Conservation (phyloP, 1,140 invertebrate genomes). For the Leptinotarsa texana region DNA sequence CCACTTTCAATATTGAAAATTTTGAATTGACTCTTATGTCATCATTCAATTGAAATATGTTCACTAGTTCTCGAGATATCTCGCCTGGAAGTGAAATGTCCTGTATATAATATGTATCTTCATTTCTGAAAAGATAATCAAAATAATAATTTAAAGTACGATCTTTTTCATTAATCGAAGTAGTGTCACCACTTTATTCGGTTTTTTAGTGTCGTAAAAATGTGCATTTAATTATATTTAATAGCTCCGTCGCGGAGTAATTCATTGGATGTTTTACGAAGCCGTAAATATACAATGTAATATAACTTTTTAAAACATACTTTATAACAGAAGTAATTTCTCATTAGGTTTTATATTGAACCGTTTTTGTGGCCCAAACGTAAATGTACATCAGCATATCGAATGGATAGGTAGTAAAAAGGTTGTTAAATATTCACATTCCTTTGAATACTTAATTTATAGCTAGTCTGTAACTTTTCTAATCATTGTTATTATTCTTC, state of each 20-base stretch:
- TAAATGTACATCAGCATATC: neutral
- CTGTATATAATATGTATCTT: no score
- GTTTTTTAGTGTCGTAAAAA: no score
- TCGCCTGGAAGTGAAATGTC: no score
- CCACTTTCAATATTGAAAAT: no score
- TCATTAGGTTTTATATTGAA: neutral
- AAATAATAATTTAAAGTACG: no score
- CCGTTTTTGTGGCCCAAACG: neutral
- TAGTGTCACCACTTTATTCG: no score
- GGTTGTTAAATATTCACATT: neutral
- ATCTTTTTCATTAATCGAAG: no score
- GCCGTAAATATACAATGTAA: neutral
- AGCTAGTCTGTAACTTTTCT: neutral
- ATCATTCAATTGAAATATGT: no score
- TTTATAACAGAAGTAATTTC: neutral
- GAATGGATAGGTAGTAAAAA: neutral
- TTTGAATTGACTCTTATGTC: no score
- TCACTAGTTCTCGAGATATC: no score
- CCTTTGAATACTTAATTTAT: constrained; percentile 1
- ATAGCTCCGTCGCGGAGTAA: neutral
- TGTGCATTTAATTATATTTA: no score
- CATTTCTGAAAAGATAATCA: no score
- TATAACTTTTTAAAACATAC: neutral
- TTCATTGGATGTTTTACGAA: neutral
- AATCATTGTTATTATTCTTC: neutral